Conservation (phyloP, 2,888 invertebrate species). For the Galerucella calmariensis region DNA sequence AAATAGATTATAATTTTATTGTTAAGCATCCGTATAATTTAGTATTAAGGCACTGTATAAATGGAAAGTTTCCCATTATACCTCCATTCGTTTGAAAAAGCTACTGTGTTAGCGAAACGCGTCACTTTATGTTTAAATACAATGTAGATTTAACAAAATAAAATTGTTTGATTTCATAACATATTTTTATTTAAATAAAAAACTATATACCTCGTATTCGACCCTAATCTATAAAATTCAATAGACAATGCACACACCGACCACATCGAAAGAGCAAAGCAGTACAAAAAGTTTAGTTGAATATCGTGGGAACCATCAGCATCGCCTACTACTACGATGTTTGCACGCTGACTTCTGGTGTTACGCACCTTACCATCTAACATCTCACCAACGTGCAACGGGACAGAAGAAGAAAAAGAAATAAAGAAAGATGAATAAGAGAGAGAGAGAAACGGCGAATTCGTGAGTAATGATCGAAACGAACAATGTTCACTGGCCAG, state of each 20-base stretch:
- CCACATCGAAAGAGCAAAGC: conserved; percentile 26
- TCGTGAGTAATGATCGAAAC: conserved; percentile 57
- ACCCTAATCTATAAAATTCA: conserved; percentile 19
- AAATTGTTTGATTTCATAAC: no score
- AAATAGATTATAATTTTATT: no score
- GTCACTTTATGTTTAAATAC: no score
- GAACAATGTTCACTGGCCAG: conserved; percentile 52
- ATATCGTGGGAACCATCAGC: conserved; percentile 52
- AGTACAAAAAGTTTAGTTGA: conserved; percentile 43
- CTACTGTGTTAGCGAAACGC: no score
- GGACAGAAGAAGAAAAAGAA: conserved; percentile 10
- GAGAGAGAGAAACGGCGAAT: conserved; percentile 28
- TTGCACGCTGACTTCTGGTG: conserved; percentile 48
- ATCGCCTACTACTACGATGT: conserved; percentile 40
- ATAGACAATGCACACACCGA: neutral
- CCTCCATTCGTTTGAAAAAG: no score
- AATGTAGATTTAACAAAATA: no score
- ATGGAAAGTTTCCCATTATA: no score
- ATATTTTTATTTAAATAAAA: no score
- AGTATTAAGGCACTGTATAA: no score
- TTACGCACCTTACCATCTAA: conserved; percentile 49
- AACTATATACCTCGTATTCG: conserved; percentile 14
- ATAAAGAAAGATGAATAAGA: conserved; percentile 8
- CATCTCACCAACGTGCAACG: conserved; percentile 42
- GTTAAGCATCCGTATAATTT: no score